A percentile compares a stretch with the other conserved stretches of the same genome.
Evolutionary conservation across 2,113 vertebrate genomes (phyloP).

Genomic region (Phyllostomus hastatus): DNA sequence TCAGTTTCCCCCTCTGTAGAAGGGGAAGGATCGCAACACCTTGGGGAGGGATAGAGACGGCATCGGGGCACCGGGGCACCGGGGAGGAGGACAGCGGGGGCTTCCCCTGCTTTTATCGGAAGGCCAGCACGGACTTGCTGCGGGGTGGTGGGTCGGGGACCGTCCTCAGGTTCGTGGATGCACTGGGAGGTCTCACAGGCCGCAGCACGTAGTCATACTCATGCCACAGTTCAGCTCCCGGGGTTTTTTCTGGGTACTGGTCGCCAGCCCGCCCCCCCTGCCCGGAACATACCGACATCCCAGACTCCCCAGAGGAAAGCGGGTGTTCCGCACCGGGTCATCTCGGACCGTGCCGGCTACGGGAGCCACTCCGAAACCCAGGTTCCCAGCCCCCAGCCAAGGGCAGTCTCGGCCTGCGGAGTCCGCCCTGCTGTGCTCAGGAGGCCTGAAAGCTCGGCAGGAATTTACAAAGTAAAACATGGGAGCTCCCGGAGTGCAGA

Average conservation of each 20-base stretch:
- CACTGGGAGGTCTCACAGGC: background rate
- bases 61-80: accelerated
- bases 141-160: background rate
- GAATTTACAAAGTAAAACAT: background rate
- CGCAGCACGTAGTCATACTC: background rate
- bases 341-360: background rate
- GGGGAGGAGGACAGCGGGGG: background rate
- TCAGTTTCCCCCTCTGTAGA: background rate
- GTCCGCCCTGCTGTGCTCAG: background rate
- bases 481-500: too few species aligned
- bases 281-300: background rate
- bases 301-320: background rate
- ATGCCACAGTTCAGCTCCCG: accelerated
- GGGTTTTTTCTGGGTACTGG: background rate
- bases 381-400: background rate
- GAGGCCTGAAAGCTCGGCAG: accelerated
- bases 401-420: background rate
- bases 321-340: too few species aligned
- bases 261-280: background rate
- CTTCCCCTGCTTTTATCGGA: accelerated
- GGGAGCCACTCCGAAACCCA: accelerated
- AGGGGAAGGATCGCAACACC: background rate
- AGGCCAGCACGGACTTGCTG: background rate
- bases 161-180: background rate
- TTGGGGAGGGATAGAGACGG: background rate